Evolutionary conservation across 92 coral and sea anemone genomes (phyloP).

Genomic region (Desmophyllum pertusum): DNA sequence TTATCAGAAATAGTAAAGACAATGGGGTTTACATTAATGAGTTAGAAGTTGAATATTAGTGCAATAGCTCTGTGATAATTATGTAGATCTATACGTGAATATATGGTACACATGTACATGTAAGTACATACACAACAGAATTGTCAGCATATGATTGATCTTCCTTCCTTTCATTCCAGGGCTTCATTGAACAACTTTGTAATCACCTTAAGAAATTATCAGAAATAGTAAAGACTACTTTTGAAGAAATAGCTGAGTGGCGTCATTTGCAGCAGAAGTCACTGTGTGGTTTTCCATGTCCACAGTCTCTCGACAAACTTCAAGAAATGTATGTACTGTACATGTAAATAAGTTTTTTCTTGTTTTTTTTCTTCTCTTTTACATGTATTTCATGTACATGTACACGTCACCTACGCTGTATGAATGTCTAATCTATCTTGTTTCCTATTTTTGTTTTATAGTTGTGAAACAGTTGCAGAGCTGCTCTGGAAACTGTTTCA

Average conservation of each 20-base stretch:
- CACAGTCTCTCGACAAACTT: conserved; percentile 77
- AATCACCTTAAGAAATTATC: conserved; percentile 73
- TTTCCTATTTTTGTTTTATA: conserved; percentile 24
- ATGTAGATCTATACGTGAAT: no score
- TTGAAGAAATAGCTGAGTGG: conserved; percentile 80
- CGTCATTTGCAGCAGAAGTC: conserved; percentile 74
- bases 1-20: conserved; percentile 65
- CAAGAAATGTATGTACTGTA: conserved; percentile 51
- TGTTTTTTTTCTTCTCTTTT: neutral
- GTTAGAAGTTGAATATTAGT: no score
- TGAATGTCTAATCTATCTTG: neutral
- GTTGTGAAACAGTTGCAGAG: conserved; percentile 86
- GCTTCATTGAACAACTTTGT: conserved; percentile 61
- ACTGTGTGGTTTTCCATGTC: conserved; percentile 86
- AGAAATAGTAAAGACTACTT: conserved; percentile 60
- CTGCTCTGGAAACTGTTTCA: conserved; percentile 86
- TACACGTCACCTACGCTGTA: no score
- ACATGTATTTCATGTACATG: neutral
- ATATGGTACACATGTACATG: no score
- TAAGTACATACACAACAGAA: no score
- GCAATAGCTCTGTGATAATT: no score
- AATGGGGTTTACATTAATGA: no score
- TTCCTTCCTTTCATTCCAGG: conserved; percentile 34
- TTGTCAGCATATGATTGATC: neutral
- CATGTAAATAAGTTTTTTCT: neutral